Evolutionary conservation across 2,888 invertebrate species (phyloP), one percentile per base, ranked within the genome.

Genomic region (Campopleginae sp.): DNA sequence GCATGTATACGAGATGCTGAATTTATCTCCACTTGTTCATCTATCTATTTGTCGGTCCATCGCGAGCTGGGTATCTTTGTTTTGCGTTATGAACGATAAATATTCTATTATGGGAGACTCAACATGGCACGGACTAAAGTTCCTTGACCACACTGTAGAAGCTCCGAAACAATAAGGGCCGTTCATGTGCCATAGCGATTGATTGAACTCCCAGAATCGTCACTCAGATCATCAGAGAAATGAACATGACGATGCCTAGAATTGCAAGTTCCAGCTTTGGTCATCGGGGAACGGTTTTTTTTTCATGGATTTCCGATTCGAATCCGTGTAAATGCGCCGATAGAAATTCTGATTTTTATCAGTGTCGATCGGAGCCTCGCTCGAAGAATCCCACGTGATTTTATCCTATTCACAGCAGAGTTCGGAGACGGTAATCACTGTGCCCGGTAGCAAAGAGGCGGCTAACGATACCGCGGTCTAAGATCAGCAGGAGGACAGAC

Each of bases 391-490:
- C 54, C 12, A 27, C 61, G 10, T 38, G 44, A 33, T 48, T 46
- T 46, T 48, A 33, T 65, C 48, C 14, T 6, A 48, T 65, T n/a
- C 33, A 54, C 54, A 54, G 8, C 33, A 17, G 27, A 42, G 42
- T 38, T 33, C 10, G n/a, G n/a, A 42, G 27, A 23, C 23, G 54
- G 31, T 31, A 74, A 82, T 77, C 61, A 61, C 51, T 77, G 33
- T 61, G 58, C 89, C 87, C 88, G 87, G 89, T 89, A 89, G 89
- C 90, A 66, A 81, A 84, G 31, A 42, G 88, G 89, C 88, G 89
- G 89, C 88, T 86, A 91, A 92, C 91, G 92, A 92, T 58, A 83
- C 91, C 92, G 89, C 89, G 89, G 63, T 89, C 89, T 83, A 77
- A 46, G 54, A 70, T 71, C 65, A 51, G 82, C n/a, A 54, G 38